Base-by-base conservation (phyloP, 2,797 vertebrate species). In the Typhlichthys subterraneus region DNA sequence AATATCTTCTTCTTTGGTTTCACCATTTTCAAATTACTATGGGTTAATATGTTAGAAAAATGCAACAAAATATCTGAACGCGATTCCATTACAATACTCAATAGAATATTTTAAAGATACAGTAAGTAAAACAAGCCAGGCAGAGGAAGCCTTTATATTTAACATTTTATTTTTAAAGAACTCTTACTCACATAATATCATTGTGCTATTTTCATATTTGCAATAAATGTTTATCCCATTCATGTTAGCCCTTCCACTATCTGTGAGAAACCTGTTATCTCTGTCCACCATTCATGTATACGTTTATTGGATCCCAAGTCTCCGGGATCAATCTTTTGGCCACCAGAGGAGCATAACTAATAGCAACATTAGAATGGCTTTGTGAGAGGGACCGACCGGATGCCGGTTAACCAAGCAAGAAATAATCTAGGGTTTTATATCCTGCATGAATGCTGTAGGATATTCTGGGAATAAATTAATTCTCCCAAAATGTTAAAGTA, bases 361-460 rank as follows among this genome's bases (percentile, higher is more conserved):
- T 93, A 89, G 87, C 89, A 89, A 92, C 90, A 92, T 92, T 93
- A 93, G 89, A 90, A 89, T 89, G 92, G 89, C 89, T 92, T 93
- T 92, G 91, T 93, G 88, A 89, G 87, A 85, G 88, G 85, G 88
- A 85, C 87, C 81, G 87, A 88, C 89, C 89, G 90, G 91, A 93
- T 91, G 88, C 85, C 69, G 87, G 86, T 91, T 93, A 93, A 93
- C 91, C 92, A 93, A 92, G 90, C 92, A 93, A 87, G 90, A 92
- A 93, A 92, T 93, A 93, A 93, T 92, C 91, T 92, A 85, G 88
- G 90, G 91, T 93, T 93, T 92, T 91, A 93, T 92, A 91, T 91
- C 84, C 86, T 90, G 92, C 92, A 89, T 93, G 90, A 93, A 87
- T 82, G 80, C 73, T 87, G 83, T 86, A 90, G 87, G 86, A 91